Percentiles rank a stretch among this genome's conserved stretches.
These are phyloP conservation scores for Sinotaia quadrata DNA, from an alignment of 2,888 invertebrate species.

Conservation along the genomic window DNA sequence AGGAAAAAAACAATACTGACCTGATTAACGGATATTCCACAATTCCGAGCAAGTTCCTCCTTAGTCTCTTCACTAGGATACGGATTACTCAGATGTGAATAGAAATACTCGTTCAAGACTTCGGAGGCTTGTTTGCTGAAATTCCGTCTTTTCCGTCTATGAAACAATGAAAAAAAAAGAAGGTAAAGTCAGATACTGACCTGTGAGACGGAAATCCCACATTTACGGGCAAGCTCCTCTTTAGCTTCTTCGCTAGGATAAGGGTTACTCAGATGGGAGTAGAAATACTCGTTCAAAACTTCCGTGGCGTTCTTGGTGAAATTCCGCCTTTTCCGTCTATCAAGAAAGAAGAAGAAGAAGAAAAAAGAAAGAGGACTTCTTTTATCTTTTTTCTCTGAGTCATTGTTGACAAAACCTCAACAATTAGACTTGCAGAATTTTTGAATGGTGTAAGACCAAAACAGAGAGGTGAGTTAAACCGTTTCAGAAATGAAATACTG, in stretches of 20 bases:
- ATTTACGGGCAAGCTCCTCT: conserved; percentile 98
- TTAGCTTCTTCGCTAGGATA: conserved; percentile 99
- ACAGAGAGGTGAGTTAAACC: no score
- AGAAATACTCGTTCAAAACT: conserved; percentile 99
- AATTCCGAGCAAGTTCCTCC: conserved; percentile 98
- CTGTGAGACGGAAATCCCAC: conserved; percentile 97
- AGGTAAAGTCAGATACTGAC: conserved; percentile 74
- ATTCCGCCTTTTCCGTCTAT: conserved; percentile 89
- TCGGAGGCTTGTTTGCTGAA: conserved; percentile 99
- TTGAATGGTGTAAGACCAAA: no score
- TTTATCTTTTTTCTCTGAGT: no score
- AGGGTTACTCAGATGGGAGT: conserved; percentile 99
- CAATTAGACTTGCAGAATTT: no score
- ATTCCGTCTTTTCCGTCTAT: conserved; percentile 89
- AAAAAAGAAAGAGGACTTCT: conserved; percentile 16
- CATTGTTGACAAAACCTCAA: neutral
- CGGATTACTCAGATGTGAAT: conserved; percentile 99
- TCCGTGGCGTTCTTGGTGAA: conserved; percentile 99
- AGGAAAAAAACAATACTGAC: conserved; percentile 75
- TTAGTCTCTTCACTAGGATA: conserved; percentile 99
- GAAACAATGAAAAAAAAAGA: conserved; percentile 31
- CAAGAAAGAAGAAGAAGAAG: conserved; percentile 26
- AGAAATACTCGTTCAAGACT: conserved; percentile 99
- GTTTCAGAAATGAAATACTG: no score
- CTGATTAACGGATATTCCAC: conserved; percentile 97